Percentiles rank a stretch among this genome's conserved stretches.
These are phyloP conservation scores for Epinotia nisella DNA, from an alignment of 2,888 invertebrate species.

Conservation along the genomic window DNA sequence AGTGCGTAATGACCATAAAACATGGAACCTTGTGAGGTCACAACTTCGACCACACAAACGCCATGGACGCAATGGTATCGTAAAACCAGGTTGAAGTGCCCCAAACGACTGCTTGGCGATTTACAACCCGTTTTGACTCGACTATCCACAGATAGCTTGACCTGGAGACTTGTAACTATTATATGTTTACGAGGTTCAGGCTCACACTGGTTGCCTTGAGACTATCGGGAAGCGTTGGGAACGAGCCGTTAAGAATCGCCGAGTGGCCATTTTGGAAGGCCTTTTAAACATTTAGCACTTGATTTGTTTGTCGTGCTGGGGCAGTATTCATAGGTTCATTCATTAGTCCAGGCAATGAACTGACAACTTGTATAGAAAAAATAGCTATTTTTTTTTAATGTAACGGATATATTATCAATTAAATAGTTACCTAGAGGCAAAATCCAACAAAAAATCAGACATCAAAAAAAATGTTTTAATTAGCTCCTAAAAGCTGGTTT, in stretches of 20 bases:
- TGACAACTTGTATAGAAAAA: too few species aligned
- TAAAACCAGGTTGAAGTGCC: conserved; percentile 47
- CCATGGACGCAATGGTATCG: conserved; percentile 38
- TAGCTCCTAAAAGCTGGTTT: too few species aligned
- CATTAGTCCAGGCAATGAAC: too few species aligned
- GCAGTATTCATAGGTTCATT: too few species aligned
- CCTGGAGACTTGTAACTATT: background rate
- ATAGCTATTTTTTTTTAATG: too few species aligned
- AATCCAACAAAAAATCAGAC: too few species aligned
- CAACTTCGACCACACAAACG: conserved; percentile 36
- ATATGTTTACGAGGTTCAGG: background rate
- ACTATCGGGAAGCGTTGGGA: background rate
- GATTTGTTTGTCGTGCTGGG: conserved; percentile 27
- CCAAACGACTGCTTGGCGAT: conserved; percentile 45
- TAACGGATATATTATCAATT: too few species aligned
- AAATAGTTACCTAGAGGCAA: too few species aligned
- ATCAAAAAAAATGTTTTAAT: too few species aligned
- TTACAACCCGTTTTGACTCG: background rate
- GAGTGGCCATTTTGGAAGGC: conserved; percentile 39
- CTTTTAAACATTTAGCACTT: conserved; percentile 49
- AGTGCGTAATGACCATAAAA: conserved; percentile 12
- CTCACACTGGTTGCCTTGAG: background rate
- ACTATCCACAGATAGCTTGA: background rate
- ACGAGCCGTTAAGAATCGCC: conserved; percentile 45
- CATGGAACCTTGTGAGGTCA: conserved; percentile 21